Percentiles rank a stretch among this genome's conserved stretches.
phyloP scores from a whole-genome alignment of 2,113 vertebrate genomes.

The Cervus canadensis region DNA sequence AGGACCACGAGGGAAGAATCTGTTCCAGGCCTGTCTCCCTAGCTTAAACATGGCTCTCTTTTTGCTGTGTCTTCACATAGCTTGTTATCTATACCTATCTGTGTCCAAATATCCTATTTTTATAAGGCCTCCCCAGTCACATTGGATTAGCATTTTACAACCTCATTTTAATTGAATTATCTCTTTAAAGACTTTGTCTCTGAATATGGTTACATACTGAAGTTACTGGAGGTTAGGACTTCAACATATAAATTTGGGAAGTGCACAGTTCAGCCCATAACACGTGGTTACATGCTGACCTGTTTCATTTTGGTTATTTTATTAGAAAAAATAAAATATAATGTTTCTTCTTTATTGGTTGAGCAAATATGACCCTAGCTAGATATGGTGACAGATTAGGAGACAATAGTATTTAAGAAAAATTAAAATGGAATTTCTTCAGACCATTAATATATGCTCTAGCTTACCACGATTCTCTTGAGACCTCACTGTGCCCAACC shows the following conservation, averaged over 20 bases:
- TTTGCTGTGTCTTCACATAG: not conserved
- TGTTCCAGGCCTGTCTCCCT: not conserved
- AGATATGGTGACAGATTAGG: not conserved
- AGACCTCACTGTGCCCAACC: not conserved
- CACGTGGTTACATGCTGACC: not conserved
- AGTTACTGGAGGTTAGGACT: not conserved
- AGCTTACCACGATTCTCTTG: not conserved
- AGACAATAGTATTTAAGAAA: not conserved
- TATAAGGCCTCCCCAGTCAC: not conserved
- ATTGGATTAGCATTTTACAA: not conserved
- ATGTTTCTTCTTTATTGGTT: not conserved
- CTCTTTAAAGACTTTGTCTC: not conserved
- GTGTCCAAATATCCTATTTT: not conserved
- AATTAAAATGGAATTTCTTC: not conserved
- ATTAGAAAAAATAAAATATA: not conserved
- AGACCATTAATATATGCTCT: not conserved
- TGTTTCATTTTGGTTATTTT: not conserved
- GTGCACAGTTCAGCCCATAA: not conserved
- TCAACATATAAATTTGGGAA: not conserved
- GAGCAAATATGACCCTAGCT: not conserved
- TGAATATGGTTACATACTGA: not conserved
- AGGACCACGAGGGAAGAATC: not conserved
- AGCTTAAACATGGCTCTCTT: not conserved
- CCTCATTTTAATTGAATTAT: not conserved
- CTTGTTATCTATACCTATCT: not conserved